A percentile compares a stretch with the other conserved stretches of the same genome.
Conservation (phyloP, 1,140 invertebrate genomes). For the Polypedilum pembai region DNA sequence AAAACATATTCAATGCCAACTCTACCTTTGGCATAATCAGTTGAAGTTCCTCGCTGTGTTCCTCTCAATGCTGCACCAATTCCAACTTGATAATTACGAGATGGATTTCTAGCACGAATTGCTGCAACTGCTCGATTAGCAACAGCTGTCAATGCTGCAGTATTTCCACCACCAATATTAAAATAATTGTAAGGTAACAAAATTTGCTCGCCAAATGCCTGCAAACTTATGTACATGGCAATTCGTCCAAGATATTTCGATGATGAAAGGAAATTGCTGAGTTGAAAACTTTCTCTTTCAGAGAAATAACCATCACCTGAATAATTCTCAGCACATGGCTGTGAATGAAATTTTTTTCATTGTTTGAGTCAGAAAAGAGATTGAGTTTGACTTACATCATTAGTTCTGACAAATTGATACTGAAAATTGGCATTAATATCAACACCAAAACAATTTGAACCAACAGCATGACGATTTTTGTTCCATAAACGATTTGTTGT, state of each 20-base stretch:
- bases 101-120: neutral
- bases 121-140: neutral
- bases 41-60: neutral
- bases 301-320: neutral
- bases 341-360: neutral
- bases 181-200: neutral
- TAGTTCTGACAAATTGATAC: neutral
- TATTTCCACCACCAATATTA: neutral
- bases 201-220: constrained; percentile 10
- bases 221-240: neutral
- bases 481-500: neutral
- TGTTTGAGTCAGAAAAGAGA: neutral
- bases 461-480: constrained; percentile 15
- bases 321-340: neutral
- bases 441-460: neutral
- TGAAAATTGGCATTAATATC: neutral
- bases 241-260: neutral
- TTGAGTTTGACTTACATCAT: neutral
- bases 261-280: neutral
- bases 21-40: neutral
- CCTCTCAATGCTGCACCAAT: neutral
- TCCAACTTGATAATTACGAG: neutral
- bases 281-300: neutral
- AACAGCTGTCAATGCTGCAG: neutral
- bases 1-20: neutral